Evolutionary conservation across 2,888 invertebrate species (phyloP).

Genomic region (Rhingia campestris): DNA sequence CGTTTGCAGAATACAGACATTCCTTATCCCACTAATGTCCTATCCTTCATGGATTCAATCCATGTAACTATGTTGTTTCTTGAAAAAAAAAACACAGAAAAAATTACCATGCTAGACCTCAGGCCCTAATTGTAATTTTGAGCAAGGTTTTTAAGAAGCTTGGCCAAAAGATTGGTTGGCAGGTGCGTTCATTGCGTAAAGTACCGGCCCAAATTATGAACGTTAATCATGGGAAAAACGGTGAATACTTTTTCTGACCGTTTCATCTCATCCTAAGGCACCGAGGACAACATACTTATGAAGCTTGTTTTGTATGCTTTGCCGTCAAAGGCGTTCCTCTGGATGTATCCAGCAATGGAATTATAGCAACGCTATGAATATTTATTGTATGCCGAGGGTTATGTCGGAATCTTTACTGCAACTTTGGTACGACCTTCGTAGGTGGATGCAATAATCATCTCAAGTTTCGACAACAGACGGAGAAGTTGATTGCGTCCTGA

Average conservation of each 20-base stretch:
- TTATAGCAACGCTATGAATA: conserved; percentile 27
- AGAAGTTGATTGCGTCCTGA: conserved; percentile 2
- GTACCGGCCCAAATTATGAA: background rate
- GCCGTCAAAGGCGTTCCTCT: too few relatives aligned
- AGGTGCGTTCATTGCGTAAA: conserved; percentile 14
- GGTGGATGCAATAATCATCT: conserved; percentile 34
- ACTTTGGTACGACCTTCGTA: conserved; percentile 63
- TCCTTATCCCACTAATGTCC: too few relatives aligned
- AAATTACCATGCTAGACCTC: conserved; percentile 49
- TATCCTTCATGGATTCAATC: too few relatives aligned
- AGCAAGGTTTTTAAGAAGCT: too few relatives aligned
- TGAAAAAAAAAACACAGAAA: too few relatives aligned
- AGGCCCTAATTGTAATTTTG: conserved; percentile 24
- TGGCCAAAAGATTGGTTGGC: conserved; percentile 5
- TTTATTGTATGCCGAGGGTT: conserved; percentile 46
- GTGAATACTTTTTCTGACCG: conserved; percentile 70
- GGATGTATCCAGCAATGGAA: too few relatives aligned
- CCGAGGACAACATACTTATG: conserved; percentile 13
- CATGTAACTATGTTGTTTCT: too few relatives aligned
- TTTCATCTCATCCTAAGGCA: background rate
- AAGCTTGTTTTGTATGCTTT: too few relatives aligned
- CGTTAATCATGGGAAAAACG: conserved; percentile 71
- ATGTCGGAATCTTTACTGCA: conserved; percentile 33
- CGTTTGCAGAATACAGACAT: too few relatives aligned
- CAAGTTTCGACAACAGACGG: conserved; percentile 13